Evolutionary conservation across 2,113 vertebrate species (phyloP), one percentile per base, ranked within the genome.

Genomic region (Otocyon megalotis): DNA sequence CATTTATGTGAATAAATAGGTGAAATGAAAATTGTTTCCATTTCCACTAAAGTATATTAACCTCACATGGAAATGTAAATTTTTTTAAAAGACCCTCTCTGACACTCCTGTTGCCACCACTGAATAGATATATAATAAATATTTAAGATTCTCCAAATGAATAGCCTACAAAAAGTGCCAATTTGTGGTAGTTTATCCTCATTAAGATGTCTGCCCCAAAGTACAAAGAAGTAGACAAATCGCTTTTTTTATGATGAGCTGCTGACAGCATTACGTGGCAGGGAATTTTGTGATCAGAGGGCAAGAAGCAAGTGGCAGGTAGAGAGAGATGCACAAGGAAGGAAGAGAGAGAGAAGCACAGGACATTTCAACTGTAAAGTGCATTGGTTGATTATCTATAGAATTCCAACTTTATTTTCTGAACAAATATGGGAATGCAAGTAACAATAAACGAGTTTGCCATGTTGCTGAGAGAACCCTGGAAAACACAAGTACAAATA

Each of bases 141-240:
- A 83, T 37, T 83, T 94, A 88, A 88, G 50, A 94, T 22, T 10
- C 3, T 65, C 30, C 8, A 88, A 77, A 88, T 96, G n/a, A 81
- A 32, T 48, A 88, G 30, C n/a, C 15, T 62, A 16, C 11, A 63
- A 87, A 87, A 1, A 76, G 20, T 87, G 12, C 5, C 91, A 62
- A 48, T 50, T 85, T 82, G 8, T 60, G 32, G 28, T 74, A 48
- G 35, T 82, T 86, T 50, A 19, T 69, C 17, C 58, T 90, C 37
- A 80, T 93, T 90, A 87, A 77, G 20, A 43, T 77, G 2, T 82
- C 37, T 76, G 32, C 6, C 14, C 30, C 10, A 28, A 89, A 83
- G 60, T 80, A 84, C 43, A 71, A 76, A 91, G n/a, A 28, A 16
- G 2, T 71, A 88, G 60, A 62, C 48, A 83, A 71, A 94, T 20